A percentile compares a stretch with the other conserved stretches of the same genome.
These are phyloP conservation scores for Chaetodon trifascialis DNA, from an alignment of 2,113 vertebrate species.

Conservation along the genomic window DNA sequence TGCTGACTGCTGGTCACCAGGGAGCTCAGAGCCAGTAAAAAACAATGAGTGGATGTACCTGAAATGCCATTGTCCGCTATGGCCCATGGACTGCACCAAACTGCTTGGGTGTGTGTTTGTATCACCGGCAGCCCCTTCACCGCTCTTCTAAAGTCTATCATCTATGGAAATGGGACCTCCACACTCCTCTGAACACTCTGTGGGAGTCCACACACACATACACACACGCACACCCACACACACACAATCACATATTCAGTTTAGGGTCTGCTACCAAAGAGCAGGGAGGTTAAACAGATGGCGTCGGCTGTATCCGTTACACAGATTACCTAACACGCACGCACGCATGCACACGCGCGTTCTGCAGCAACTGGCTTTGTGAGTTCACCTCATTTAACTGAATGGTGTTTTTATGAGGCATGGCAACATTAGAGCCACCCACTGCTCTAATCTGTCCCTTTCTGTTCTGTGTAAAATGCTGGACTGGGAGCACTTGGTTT, in stretches of 20 bases:
- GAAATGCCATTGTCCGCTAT: conserved; percentile 40
- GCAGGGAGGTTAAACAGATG: conserved; percentile 80
- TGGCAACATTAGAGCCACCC: conserved; percentile 70
- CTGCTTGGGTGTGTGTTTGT: conserved; percentile 47
- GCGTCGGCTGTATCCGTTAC: conserved; percentile 68
- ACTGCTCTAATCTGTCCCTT: conserved; percentile 65
- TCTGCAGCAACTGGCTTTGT: conserved; percentile 57
- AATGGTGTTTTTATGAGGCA: conserved; percentile 79
- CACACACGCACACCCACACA: conserved; percentile 17
- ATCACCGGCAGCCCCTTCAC: conserved; percentile 41
- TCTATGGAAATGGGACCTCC: conserved; percentile 69
- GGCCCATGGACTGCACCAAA: conserved; percentile 54
- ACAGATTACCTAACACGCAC: conserved; percentile 58
- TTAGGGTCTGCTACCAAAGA: conserved; percentile 53
- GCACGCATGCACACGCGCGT: conserved; percentile 11
- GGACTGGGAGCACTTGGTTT: conserved; percentile 47
- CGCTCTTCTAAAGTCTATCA: conserved; percentile 52
- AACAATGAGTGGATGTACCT: conserved; percentile 49
- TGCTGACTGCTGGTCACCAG: conserved; percentile 57
- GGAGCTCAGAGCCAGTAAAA: conserved; percentile 35
- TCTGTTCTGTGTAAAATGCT: conserved; percentile 55
- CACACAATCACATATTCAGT: conserved; percentile 30
- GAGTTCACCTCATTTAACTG: conserved; percentile 78
- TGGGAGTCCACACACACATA: conserved; percentile 28
- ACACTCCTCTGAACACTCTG: conserved; percentile 62